Conservation (phyloP, 2,888 invertebrate genomes). For the Stramonita haemastoma region DNA sequence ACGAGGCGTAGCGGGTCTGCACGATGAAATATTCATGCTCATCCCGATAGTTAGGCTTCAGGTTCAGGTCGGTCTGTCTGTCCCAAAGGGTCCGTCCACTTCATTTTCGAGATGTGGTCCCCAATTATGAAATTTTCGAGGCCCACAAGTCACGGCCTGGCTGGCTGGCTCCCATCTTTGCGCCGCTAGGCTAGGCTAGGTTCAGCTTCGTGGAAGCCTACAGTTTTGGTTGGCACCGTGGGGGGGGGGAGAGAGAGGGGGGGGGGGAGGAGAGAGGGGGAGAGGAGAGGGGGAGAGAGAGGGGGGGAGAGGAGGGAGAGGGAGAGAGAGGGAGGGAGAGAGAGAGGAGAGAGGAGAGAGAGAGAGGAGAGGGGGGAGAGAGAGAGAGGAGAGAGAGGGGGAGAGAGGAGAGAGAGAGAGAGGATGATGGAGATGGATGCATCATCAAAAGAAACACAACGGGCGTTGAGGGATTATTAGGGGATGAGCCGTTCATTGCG, state of each 20-base stretch:
- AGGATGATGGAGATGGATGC: background rate
- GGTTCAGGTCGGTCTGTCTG: background rate
- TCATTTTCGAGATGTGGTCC: slow-evolving; percentile 40
- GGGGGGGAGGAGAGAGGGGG: background rate
- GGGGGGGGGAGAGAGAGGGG: background rate
- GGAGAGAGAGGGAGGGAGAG: background rate
- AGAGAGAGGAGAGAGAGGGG: background rate
- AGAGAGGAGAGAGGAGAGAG: background rate
- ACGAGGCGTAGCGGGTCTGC: background rate
- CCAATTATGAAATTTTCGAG: slow-evolving; percentile 37
- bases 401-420: background rate
- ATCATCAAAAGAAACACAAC: background rate
- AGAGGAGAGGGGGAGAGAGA: background rate
- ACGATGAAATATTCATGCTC: slow-evolving; percentile 33
- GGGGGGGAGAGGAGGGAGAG: background rate
- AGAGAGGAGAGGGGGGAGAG: background rate
- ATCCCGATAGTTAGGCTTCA: slow-evolving; percentile 28
- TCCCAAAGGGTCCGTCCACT: slow-evolving; percentile 33
- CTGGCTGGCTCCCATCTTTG: background rate
- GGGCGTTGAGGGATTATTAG: too few relatives aligned
- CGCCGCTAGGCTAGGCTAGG: too few relatives aligned
- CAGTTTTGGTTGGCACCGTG: background rate
- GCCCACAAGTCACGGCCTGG: background rate
- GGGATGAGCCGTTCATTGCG: too few relatives aligned
- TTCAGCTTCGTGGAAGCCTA: background rate